A percentile compares a stretch with the other conserved stretches of the same genome.
Evolutionary conservation across 1,140 invertebrate species (phyloP).

Genomic region (Brachionus manjavacas): DNA sequence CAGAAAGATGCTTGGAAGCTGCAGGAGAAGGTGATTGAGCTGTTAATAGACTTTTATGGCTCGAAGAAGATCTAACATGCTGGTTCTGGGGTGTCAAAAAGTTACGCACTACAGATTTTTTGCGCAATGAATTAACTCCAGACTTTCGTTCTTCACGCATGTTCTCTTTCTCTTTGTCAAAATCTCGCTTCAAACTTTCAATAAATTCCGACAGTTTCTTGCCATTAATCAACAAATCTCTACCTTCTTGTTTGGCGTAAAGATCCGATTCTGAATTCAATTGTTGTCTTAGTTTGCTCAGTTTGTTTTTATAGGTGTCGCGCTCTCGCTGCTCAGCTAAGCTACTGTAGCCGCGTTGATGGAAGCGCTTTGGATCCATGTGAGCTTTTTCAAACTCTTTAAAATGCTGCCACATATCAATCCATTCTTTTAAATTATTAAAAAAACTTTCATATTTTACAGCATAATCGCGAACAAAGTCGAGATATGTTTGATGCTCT

Average conservation of each 20-base stretch:
- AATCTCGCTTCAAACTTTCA: not conserved
- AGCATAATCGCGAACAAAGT: not conserved
- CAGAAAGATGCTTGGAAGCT: not conserved
- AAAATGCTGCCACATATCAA: not conserved
- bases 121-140: not conserved
- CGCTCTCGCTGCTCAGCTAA: constrained; percentile 16
- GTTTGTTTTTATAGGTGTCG: not conserved
- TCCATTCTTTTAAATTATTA: not conserved
- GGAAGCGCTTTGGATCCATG: constrained; percentile 14
- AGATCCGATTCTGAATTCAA: not conserved
- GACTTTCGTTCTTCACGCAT: not conserved
- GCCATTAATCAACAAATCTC: not conserved
- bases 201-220: not conserved
- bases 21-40: not conserved
- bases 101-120: not conserved
- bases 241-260: not conserved
- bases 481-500: not conserved
- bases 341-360: constrained; percentile 30
- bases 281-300: not conserved
- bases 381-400: constrained; percentile 3
- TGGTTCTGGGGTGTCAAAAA: constrained; percentile 17
- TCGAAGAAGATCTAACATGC: not conserved
- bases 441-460: constrained; percentile 1
- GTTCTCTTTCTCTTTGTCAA: constrained; percentile 16
- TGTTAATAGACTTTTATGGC: not conserved